Evolutionary conservation across 2,888 invertebrate genomes (phyloP), one percentile per base, ranked within the genome.

Genomic region (Athalia circularis): DNA sequence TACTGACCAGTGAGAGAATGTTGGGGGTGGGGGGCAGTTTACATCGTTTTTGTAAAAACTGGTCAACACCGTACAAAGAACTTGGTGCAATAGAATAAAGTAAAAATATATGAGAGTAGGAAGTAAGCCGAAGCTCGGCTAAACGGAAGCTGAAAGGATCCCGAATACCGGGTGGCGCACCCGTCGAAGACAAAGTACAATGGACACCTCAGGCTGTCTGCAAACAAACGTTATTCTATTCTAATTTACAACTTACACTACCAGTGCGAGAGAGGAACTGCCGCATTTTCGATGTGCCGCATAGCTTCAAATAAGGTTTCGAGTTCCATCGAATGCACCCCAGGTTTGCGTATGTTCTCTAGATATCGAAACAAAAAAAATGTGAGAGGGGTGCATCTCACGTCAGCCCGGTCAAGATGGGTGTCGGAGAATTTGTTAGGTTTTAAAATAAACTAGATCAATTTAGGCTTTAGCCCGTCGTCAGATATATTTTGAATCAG

Each of bases 71-170:
- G 72, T 3, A 72, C 72, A 72, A 57, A 59, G 72, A 59, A 3
- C 48, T 11, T 48, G 62, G 52, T 64, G 50, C 59, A 43, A 75
- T 47, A 29, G 45, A 15, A 75, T 29, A 64, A 75, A 59, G 61
- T 48, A 64, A 75, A 75, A 62, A 11, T 62, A 3, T 45, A 67
- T 62, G 15, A 64, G 43, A 48, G 29, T 29, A 29, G 62, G 50
- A 75, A 62, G 75, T 62, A 70, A 62, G 50, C 29, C 29, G 29
- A 75, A 75, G 75, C 75, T 61, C 75, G 75, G 61, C 62, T 61
- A 62, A 75, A 75, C 75, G 75, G 75, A 75, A 75, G 75, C 75
- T 52, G 72, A 72, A 72, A 59, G 72, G 72, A 72, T 72, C 43
- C 72, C 59, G 47, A 68, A 9, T 50, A 52, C 43, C n/a, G 54